A percentile compares a stretch with the other conserved stretches of the same genome.
These are phyloP conservation scores for Formica exsecta DNA, from an alignment of 1,140 invertebrate species.

Conservation along the genomic window DNA sequence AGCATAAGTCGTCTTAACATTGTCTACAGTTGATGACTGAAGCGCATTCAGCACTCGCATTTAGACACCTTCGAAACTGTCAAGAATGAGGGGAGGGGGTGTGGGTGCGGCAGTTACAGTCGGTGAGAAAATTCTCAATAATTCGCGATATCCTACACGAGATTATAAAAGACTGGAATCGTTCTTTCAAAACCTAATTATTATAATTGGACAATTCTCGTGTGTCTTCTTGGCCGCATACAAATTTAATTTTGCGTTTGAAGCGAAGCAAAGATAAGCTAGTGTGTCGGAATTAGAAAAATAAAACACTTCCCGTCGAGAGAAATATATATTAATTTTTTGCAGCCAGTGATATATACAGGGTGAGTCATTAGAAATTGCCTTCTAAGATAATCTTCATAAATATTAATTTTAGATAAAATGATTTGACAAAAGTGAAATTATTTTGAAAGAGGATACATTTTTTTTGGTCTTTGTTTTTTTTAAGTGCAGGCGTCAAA, in stretches of 20 bases:
- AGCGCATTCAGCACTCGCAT: conserved; percentile 26
- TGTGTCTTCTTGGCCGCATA: background rate
- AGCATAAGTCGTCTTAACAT: conserved; percentile 58
- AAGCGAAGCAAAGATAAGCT: background rate
- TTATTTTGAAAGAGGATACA: no score
- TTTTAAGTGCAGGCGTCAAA: no score
- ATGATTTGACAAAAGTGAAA: no score
- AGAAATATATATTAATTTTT: background rate
- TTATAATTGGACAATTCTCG: background rate
- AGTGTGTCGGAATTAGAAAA: conserved; percentile 1
- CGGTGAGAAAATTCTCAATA: background rate
- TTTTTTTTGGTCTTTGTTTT: no score
- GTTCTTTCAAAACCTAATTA: conserved; percentile 3
- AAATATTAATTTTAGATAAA: no score
- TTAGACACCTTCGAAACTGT: background rate
- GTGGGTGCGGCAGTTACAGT: background rate
- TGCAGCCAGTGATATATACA: background rate
- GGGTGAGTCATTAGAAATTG: no score
- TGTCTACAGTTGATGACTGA: conserved; percentile 66
- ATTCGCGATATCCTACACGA: background rate
- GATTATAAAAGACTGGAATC: background rate
- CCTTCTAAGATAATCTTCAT: no score
- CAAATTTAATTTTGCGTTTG: conserved; percentile 47
- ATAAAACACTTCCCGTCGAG: background rate
- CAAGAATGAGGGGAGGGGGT: background rate